These are phyloP conservation scores for Drosophila ananassae DNA, from an alignment of 1,140 invertebrate species.

Conservation along the genomic window DNA sequence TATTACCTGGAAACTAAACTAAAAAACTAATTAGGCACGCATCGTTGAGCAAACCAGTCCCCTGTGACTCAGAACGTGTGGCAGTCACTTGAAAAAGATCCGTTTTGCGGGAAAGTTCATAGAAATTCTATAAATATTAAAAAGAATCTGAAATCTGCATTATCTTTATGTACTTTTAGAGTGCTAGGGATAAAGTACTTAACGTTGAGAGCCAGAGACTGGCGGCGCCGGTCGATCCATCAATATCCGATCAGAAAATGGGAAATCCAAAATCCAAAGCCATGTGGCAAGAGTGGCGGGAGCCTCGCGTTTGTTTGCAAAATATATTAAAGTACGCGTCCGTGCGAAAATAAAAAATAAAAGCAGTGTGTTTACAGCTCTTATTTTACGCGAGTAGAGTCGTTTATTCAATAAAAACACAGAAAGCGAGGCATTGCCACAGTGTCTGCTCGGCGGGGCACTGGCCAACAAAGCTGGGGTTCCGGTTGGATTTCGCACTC, in stretches of 20 bases:
- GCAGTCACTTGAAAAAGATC: not conserved
- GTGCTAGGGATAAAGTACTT: conserved; percentile 55
- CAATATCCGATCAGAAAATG: conserved; percentile 24
- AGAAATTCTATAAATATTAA: not conserved
- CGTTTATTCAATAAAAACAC: conserved; percentile 75
- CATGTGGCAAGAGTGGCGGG: conserved; percentile 33
- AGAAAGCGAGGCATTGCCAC: conserved; percentile 51
- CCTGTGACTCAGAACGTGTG: conserved; percentile 4
- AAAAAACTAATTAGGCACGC: conserved; percentile 17
- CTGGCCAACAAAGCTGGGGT: conserved; percentile 60
- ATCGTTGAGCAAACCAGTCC: not conserved
- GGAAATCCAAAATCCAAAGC: conserved; percentile 12
- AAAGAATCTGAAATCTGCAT: not conserved
- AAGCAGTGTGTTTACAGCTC: conserved; percentile 49
- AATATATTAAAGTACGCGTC: conserved; percentile 60
- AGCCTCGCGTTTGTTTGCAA: conserved; percentile 45
- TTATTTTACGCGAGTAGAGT: conserved; percentile 55
- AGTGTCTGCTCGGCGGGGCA: conserved; percentile 37
- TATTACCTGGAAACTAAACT: conserved; percentile 13
- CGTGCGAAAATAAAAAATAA: conserved; percentile 49
- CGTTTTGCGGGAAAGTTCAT: not conserved
- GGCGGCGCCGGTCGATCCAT: conserved; percentile 60
- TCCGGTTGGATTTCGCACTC: conserved; percentile 10
- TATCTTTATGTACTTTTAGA: conserved; percentile 9
- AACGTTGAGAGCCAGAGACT: conserved; percentile 42